phyloP scores from a whole-genome alignment of 2,888 invertebrate species.

The Brachyopa scutellaris region DNA sequence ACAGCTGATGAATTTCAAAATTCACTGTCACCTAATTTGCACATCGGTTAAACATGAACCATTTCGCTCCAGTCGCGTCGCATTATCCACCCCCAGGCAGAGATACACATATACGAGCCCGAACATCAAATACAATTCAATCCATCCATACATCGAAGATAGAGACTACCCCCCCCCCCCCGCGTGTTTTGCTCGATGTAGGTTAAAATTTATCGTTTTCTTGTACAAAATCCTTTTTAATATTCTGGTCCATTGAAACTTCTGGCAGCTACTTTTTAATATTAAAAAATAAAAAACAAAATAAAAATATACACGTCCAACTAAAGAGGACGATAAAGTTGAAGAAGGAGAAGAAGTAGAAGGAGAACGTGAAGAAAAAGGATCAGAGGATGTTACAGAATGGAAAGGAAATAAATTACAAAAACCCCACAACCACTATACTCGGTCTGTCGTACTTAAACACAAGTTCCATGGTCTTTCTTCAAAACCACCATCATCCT shows the following conservation, averaged over 20 bases:
- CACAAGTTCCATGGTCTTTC: not conserved
- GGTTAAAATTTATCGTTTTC: slow-evolving; percentile 65
- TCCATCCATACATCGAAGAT: slow-evolving; percentile 18
- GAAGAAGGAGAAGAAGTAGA: not conserved
- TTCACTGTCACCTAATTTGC: slow-evolving; percentile 62
- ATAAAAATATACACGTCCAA: slow-evolving; percentile 6
- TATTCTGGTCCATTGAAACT: slow-evolving; percentile 65
- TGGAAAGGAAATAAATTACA: slow-evolving; percentile 65
- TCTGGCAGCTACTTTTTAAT: slow-evolving; percentile 63
- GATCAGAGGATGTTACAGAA: slow-evolving; percentile 49
- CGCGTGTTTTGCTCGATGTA: slow-evolving; percentile 32
- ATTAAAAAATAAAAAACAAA: slow-evolving; percentile 38
- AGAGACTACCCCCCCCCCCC: not conserved
- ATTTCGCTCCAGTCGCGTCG: slow-evolving; percentile 6
- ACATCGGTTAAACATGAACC: slow-evolving; percentile 57
- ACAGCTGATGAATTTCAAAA: slow-evolving; percentile 67
- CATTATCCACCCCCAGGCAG: not conserved
- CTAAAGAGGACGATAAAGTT: slow-evolving; percentile 14
- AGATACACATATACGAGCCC: not conserved
- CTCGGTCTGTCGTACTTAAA: not conserved
- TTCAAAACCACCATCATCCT: slow-evolving; percentile 53
- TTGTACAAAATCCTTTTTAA: slow-evolving; percentile 62
- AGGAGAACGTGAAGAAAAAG: slow-evolving; percentile 15
- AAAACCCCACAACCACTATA: slow-evolving; percentile 6
- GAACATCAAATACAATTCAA: slow-evolving; percentile 33